Conservation (phyloP, 2,113 vertebrate genomes). For the Caranx ignobilis region DNA sequence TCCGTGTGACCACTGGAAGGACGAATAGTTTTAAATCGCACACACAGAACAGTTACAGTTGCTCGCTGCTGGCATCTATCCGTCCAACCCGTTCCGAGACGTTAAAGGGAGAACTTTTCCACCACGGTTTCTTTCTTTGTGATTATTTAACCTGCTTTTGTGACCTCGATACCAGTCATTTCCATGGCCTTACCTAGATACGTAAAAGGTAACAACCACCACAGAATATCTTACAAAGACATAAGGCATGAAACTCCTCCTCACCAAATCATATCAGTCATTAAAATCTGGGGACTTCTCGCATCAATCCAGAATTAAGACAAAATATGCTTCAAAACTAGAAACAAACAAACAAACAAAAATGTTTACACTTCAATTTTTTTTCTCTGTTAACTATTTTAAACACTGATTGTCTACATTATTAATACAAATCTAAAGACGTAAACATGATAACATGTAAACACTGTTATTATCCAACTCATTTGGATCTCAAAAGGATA, state of each 20-base stretch:
- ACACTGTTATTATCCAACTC: constrained; percentile 63
- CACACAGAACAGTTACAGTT: constrained; percentile 44
- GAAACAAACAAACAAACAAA: constrained; percentile 15
- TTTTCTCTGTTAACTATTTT: constrained; percentile 26
- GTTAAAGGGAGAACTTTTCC: constrained; percentile 75
- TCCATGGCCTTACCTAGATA: constrained; percentile 9
- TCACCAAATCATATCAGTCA: constrained; percentile 11
- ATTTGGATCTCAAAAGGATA: constrained; percentile 36
- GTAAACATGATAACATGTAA: constrained; percentile 74
- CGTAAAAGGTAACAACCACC: constrained; percentile 20
- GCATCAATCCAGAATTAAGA: constrained; percentile 29
- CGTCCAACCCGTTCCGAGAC: constrained; percentile 1
- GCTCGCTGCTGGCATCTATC: constrained; percentile 33
- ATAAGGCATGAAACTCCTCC: constrained; percentile 66
- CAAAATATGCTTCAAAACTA: constrained; percentile 19
- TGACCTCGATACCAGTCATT: neutral
- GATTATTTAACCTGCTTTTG: constrained; percentile 46
- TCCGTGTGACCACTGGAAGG: constrained; percentile 26
- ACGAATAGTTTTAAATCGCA: neutral
- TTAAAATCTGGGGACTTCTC: constrained; percentile 21
- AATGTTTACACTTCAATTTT: constrained; percentile 16
- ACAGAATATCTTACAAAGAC: constrained; percentile 45
- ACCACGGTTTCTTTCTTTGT: constrained; percentile 3
- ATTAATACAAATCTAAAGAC: constrained; percentile 68
- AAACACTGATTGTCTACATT: constrained; percentile 82